These are phyloP conservation scores for Hippocampus zosterae DNA, from an alignment of 2,113 vertebrate species.

Conservation along the genomic window DNA sequence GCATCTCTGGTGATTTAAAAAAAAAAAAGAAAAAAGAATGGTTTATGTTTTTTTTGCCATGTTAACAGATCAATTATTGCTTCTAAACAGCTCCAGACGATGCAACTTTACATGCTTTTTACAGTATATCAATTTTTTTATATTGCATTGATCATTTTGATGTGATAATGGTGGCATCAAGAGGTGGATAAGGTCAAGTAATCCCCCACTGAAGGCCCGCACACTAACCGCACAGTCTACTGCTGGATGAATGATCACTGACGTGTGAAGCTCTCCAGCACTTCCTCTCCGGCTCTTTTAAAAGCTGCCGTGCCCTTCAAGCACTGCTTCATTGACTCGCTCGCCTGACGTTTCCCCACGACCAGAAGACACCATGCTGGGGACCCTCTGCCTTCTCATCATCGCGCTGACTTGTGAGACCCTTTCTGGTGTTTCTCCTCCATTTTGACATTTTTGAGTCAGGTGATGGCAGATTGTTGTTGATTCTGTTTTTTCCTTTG, in stretches of 20 bases:
- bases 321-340: not conserved
- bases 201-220: no score
- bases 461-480: not conserved
- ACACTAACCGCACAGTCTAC: not conserved
- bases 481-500: not conserved
- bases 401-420: not conserved
- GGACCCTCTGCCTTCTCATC: not conserved
- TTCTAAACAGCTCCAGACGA: no score
- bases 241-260: not conserved
- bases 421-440: not conserved
- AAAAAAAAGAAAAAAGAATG: no score
- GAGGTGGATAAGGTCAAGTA: no score
- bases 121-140: no score
- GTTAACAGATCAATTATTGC: no score
- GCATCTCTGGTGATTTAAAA: no score
- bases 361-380: not conserved
- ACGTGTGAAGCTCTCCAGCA: not conserved
- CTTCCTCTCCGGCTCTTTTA: not conserved
- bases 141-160: no score
- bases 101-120: no score
- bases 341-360: not conserved
- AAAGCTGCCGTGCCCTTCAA: not conserved
- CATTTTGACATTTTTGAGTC: not conserved
- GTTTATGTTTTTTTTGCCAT: no score
- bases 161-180: not conserved